A percentile compares a stretch with the other conserved stretches of the same genome.
phyloP scores from a whole-genome alignment of 2,797 vertebrate species.

The Phataginus tetradactyla region DNA sequence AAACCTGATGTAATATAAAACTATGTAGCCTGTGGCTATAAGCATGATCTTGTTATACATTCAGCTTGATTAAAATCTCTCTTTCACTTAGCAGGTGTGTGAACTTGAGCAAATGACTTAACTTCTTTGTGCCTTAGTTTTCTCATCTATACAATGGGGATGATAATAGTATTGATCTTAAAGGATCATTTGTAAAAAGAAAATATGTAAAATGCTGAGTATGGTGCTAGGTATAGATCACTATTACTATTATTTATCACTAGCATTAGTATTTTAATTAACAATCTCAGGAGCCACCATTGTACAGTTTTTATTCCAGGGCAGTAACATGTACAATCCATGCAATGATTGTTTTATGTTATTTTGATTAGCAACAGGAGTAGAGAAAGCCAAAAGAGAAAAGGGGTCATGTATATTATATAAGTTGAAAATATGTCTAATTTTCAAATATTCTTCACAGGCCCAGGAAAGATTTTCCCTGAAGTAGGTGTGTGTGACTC shows the following conservation, averaged over 20 bases:
- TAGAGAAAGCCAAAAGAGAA: slow-evolving; percentile 1
- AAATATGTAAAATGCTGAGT: not conserved
- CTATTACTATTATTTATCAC: not conserved
- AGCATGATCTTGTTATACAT: not conserved
- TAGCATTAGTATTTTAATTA: slow-evolving; percentile 13
- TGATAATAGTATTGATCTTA: not conserved
- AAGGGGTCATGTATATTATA: not conserved
- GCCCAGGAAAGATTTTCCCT: not conserved
- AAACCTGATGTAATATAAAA: not conserved
- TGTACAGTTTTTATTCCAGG: not conserved
- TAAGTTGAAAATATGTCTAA: not conserved
- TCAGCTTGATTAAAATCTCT: not conserved
- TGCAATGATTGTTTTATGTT: not conserved
- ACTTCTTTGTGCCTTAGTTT: not conserved
- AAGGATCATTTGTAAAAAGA: not conserved
- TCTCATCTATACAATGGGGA: not conserved
- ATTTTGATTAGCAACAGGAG: not conserved
- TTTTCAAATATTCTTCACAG: not conserved
- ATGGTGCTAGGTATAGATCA: not conserved
- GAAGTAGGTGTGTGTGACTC: not conserved
- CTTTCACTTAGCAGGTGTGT: not conserved
- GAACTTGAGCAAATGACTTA: not conserved
- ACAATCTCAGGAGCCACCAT: not conserved
- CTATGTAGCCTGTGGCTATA: not conserved
- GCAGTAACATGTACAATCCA: not conserved